Evolutionary conservation across 2,888 invertebrate species (phyloP).

Genomic region (Andrena trimmerana): DNA sequence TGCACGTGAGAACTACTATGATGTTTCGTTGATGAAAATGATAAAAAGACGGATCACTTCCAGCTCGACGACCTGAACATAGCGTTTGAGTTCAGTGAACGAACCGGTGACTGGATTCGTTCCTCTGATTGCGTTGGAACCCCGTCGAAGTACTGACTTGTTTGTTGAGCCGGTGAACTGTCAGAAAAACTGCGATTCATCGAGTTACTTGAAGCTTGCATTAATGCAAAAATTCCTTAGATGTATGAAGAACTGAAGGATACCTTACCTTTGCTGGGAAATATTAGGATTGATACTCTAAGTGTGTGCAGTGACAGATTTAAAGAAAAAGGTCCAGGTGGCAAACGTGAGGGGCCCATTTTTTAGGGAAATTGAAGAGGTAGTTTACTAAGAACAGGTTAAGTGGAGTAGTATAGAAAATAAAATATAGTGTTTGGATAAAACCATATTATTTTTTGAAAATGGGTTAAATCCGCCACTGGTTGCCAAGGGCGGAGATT

Average conservation of each 20-base stretch:
- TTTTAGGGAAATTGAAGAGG: too few relatives aligned
- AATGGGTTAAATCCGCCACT: too few relatives aligned
- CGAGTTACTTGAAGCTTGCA: neutral
- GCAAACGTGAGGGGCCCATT: too few relatives aligned
- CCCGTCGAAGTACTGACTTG: neutral
- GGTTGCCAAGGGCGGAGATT: too few relatives aligned
- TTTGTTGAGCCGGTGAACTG: slow-evolving; percentile 1
- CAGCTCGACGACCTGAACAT: neutral
- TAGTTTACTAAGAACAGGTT: too few relatives aligned
- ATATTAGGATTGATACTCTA: too few relatives aligned
- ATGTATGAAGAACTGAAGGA: neutral
- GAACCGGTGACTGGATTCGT: neutral
- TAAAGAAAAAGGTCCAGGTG: too few relatives aligned
- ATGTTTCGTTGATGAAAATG: too few relatives aligned
- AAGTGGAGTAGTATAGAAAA: too few relatives aligned
- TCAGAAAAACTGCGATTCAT: slow-evolving; percentile 18
- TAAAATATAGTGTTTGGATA: too few relatives aligned
- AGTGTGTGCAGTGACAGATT: neutral
- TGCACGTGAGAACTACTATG: too few relatives aligned
- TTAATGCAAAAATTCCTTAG: neutral
- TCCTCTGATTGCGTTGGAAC: neutral
- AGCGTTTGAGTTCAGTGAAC: neutral
- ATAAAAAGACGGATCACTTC: neutral
- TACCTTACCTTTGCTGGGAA: slow-evolving; percentile 1
- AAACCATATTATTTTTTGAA: too few relatives aligned